Base-by-base conservation (phyloP, 2,888 invertebrate species). In the Ferrisia virgata region DNA sequence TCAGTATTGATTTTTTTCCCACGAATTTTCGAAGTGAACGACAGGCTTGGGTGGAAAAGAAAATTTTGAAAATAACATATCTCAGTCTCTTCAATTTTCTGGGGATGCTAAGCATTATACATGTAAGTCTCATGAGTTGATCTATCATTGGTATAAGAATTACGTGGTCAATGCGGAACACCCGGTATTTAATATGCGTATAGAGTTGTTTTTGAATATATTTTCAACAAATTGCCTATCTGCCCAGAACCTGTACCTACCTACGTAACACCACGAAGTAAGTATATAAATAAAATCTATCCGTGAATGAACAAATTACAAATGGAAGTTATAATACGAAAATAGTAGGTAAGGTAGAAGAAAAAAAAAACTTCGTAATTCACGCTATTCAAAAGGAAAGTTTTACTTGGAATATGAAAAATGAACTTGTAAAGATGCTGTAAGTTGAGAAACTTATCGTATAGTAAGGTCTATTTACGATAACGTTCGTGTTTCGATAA, bases 351-450 rank as follows among this genome's bases (percentile, higher is more conserved):
- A n/a, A n/a, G n/a, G n/a, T 47, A 4, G 18, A 40, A 40, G 43
- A 22, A 8, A 58, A 58, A 64, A 64, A 64, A 64, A 64, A 64
- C 13, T 64, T 64, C 15, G 64, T 31, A 64, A 64, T 64, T 64
- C 31, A 15, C 64, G 64, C 64, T 64, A 64, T 64, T 64, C 64
- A 64, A 64, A 64, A 28, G 64, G 11, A 64, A 64, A 64, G 28
- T 64, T 64, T 64, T 64, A 64, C 64, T 31, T 15, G 13, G 64
- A 64, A 64, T 64, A 64, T 64, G 64, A 64, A 64, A 64, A 64
- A 64, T 64, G 64, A 64, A 64, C 64, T 11, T 13, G 31, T 31
- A 64, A 64, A 25, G 64, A 25, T 64, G 31, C 28, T 47, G 47
- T 47, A 47, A 47, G 47, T 47, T 47, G 64, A 64, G 64, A 64